These are phyloP conservation scores for Aleadryas rufinucha DNA, from an alignment of 2,113 vertebrate species.

Conservation along the genomic window DNA sequence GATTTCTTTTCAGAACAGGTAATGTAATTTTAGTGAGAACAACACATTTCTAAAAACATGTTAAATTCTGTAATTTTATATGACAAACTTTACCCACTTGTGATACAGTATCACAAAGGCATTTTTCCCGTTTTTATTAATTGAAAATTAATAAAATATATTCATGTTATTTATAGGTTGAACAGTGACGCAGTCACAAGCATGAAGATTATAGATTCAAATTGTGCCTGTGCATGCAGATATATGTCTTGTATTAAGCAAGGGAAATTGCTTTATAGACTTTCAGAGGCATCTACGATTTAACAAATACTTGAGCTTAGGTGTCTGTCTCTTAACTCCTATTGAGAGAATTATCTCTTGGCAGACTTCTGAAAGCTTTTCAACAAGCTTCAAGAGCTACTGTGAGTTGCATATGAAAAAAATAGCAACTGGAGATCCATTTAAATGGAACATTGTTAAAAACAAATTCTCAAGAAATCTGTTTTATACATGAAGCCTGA, in stretches of 20 bases:
- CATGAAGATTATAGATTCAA: background rate
- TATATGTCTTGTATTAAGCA: background rate
- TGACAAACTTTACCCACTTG: background rate
- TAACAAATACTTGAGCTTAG: background rate
- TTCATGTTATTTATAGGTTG: background rate
- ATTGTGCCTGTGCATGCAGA: background rate
- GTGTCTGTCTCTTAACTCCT: background rate
- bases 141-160: background rate
- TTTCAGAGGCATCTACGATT: background rate
- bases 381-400: background rate
- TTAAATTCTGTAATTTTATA: background rate
- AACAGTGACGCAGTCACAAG: background rate
- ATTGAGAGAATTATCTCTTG: background rate
- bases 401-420: background rate
- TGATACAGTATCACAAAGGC: background rate
- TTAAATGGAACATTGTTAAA: background rate
- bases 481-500: background rate
- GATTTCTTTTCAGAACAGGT: background rate
- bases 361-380: background rate
- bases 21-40: background rate
- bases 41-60: background rate
- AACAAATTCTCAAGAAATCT: background rate
- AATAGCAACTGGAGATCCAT: background rate
- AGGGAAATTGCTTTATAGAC: background rate
- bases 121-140: background rate